Evolutionary conservation across 2,888 invertebrate genomes (phyloP).

Genomic region (Pammene fasciana): DNA sequence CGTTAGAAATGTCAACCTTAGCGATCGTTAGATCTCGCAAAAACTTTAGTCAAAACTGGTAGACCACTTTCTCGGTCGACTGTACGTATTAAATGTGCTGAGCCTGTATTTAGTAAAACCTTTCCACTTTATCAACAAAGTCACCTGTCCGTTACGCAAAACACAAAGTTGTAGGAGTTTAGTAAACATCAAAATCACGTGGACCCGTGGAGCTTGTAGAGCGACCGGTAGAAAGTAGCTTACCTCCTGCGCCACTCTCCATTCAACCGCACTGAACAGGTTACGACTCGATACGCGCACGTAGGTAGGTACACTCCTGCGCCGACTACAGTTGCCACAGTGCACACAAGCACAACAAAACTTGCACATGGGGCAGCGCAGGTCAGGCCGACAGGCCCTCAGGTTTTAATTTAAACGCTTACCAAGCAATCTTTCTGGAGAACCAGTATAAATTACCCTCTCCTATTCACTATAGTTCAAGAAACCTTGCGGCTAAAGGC

Average conservation of each 20-base stretch:
- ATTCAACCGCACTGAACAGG: slow-evolving; percentile 78
- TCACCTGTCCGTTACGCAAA: too few relatives aligned
- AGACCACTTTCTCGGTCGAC: too few relatives aligned
- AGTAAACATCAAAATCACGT: slow-evolving; percentile 63
- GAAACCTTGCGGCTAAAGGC: not conserved
- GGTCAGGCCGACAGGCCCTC: slow-evolving; percentile 54
- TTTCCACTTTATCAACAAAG: too few relatives aligned
- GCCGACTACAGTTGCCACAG: slow-evolving; percentile 47
- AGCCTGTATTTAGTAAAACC: too few relatives aligned
- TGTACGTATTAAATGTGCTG: too few relatives aligned
- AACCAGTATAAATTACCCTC: not conserved
- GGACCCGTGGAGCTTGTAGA: slow-evolving; percentile 61
- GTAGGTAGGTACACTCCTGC: slow-evolving; percentile 43
- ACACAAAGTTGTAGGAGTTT: slow-evolving; percentile 44
- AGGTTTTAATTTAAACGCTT: not conserved
- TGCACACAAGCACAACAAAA: slow-evolving; percentile 53
- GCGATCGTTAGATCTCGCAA: too few relatives aligned
- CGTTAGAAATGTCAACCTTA: too few relatives aligned
- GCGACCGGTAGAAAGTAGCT: slow-evolving; percentile 79
- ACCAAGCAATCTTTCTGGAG: not conserved
- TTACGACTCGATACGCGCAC: slow-evolving; percentile 70
- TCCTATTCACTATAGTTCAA: not conserved
- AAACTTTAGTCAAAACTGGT: too few relatives aligned
- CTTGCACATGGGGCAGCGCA: slow-evolving; percentile 52
- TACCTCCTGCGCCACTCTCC: slow-evolving; percentile 79